phyloP scores from a whole-genome alignment of 2,888 invertebrate species.

The Anagyrus pseudococci region DNA sequence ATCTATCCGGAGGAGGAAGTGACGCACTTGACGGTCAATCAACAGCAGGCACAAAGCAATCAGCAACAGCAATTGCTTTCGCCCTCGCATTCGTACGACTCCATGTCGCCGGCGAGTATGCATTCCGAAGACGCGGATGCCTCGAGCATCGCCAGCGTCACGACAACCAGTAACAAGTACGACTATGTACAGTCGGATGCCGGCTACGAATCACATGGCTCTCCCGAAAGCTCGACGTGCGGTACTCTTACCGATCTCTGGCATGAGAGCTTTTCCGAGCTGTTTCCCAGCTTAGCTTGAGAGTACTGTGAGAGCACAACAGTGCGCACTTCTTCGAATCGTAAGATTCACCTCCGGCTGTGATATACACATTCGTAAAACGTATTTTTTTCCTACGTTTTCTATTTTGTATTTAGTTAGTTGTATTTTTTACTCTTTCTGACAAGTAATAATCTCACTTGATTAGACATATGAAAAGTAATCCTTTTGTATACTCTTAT shows the following conservation, averaged over 20 bases:
- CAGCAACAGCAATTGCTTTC: slow-evolving; percentile 49
- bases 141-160: slow-evolving; percentile 4
- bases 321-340: neutral
- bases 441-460: neutral
- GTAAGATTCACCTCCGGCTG: slow-evolving; percentile 36
- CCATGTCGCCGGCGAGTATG: slow-evolving; percentile 54
- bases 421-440: neutral
- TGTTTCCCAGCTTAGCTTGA: slow-evolving; percentile 78
- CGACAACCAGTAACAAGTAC: slow-evolving; percentile 6
- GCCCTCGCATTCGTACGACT: slow-evolving; percentile 51
- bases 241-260: slow-evolving; percentile 70
- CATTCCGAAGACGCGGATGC: slow-evolving; percentile 53
- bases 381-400: slow-evolving; percentile 1
- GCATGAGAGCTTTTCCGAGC: slow-evolving; percentile 78
- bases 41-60: neutral
- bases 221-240: slow-evolving; percentile 61
- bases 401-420: slow-evolving; percentile 1
- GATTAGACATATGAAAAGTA: neutral
- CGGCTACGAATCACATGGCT: slow-evolving; percentile 73
- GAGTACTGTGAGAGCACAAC: neutral
- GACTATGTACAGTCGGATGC: slow-evolving; percentile 59
- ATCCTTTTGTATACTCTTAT: slow-evolving; percentile 1
- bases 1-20: slow-evolving; percentile 69
- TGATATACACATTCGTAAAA: slow-evolving; percentile 41
- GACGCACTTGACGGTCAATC: slow-evolving; percentile 63